Conservation (phyloP, 2,113 vertebrate species). For the Probosciger aterrimus region DNA sequence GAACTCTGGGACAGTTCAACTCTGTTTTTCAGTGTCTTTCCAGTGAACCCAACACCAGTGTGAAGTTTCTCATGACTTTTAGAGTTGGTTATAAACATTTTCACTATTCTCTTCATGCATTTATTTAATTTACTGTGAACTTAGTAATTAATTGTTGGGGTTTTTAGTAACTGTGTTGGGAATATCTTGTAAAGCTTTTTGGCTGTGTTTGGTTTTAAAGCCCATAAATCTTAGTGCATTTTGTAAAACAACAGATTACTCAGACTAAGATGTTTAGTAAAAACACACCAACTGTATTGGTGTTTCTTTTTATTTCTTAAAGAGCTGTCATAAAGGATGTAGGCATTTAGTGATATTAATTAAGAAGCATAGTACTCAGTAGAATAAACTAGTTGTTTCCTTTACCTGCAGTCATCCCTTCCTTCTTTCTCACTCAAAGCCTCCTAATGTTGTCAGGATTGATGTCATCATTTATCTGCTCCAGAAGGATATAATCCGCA, state of each 20-base stretch:
- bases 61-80: neutral
- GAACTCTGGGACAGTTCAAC: neutral
- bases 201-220: neutral
- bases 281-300: neutral
- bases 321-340: neutral
- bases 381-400: neutral
- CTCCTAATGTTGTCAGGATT: slow-evolving; percentile 30
- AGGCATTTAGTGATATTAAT: neutral
- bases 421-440: slow-evolving; percentile 8
- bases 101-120: neutral
- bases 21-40: neutral
- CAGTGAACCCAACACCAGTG: neutral
- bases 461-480: slow-evolving; percentile 49
- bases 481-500: slow-evolving; percentile 45
- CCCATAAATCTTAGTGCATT: neutral
- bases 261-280: neutral
- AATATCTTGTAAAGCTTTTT: slow-evolving; percentile 23
- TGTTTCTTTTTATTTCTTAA: slow-evolving; percentile 2
- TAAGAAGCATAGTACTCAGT: neutral
- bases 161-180: neutral
- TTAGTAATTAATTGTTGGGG: neutral
- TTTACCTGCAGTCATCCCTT: neutral
- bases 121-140: slow-evolving; percentile 20
- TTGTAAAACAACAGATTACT: neutral
- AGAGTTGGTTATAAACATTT: slow-evolving; percentile 7